Conservation (phyloP, 2,888 invertebrate species). For the Dolichopus griseipennis region DNA sequence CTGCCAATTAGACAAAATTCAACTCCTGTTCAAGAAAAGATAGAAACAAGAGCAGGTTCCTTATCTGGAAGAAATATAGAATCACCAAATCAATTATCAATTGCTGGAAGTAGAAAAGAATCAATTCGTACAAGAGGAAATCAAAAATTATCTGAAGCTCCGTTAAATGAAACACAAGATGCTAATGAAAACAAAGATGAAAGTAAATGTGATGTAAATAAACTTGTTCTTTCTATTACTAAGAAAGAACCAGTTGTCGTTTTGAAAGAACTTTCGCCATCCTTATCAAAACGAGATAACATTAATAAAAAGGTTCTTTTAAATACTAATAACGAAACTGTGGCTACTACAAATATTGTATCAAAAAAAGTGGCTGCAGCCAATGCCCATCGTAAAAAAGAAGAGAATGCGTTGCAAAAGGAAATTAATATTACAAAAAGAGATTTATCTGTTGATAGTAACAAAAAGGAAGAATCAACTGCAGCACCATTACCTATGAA, state of each 20-base stretch:
- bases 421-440: neutral
- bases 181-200: conserved; percentile 8
- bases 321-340: neutral
- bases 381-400: neutral
- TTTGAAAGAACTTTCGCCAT: neutral
- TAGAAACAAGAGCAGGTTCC: neutral
- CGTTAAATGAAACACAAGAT: neutral
- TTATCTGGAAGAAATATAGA: neutral
- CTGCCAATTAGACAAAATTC: conserved; percentile 18
- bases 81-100: neutral
- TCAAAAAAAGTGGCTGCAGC: neutral
- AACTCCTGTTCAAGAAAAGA: conserved; percentile 13
- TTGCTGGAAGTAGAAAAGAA: neutral
- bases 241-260: neutral
- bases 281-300: neutral
- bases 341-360: neutral
- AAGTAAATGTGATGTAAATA: neutral
- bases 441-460: neutral
- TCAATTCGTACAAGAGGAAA: conserved; percentile 13
- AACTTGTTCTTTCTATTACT: neutral
- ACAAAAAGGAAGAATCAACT: neutral
- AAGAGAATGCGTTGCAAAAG: neutral
- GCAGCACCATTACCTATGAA: neutral
- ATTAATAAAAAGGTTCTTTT: neutral
- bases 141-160: conserved; percentile 13